Evolutionary conservation across 2,113 vertebrate genomes (phyloP).

Genomic region (Sphaerodactylus townsendi): DNA sequence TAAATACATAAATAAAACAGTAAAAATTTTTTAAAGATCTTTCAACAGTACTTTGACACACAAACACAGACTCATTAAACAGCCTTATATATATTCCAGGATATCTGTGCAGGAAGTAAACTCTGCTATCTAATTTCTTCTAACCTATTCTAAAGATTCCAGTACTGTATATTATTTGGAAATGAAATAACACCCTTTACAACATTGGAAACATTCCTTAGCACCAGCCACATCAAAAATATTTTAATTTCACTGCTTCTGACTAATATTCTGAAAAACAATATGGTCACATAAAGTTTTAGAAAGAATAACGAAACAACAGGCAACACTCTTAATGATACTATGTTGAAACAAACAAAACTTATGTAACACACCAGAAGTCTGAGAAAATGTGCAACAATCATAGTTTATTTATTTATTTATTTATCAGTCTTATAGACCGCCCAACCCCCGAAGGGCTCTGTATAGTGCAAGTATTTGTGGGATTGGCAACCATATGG

Average conservation of each 20-base stretch:
- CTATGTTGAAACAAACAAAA: neutral
- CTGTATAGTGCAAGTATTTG: neutral
- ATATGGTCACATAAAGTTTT: neutral
- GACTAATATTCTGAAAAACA: neutral
- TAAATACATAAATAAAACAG: no score
- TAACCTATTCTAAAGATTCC: neutral
- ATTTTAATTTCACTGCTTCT: neutral
- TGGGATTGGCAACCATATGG: neutral
- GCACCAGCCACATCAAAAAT: neutral
- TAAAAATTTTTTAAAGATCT: no score
- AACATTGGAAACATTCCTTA: neutral
- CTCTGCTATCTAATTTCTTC: neutral
- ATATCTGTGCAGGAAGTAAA: neutral
- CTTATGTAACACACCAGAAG: neutral
- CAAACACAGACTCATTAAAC: neutral
- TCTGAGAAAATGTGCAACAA: neutral
- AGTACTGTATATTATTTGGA: neutral
- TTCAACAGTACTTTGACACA: no score
- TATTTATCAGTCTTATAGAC: no score
- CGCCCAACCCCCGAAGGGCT: no score
- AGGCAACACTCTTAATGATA: neutral
- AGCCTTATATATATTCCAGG: neutral
- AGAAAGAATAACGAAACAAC: neutral
- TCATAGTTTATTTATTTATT: no score
- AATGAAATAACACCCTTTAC: neutral